These are phyloP conservation scores for Varanus salvator DNA, from an alignment of 2,113 vertebrate species.

Conservation along the genomic window DNA sequence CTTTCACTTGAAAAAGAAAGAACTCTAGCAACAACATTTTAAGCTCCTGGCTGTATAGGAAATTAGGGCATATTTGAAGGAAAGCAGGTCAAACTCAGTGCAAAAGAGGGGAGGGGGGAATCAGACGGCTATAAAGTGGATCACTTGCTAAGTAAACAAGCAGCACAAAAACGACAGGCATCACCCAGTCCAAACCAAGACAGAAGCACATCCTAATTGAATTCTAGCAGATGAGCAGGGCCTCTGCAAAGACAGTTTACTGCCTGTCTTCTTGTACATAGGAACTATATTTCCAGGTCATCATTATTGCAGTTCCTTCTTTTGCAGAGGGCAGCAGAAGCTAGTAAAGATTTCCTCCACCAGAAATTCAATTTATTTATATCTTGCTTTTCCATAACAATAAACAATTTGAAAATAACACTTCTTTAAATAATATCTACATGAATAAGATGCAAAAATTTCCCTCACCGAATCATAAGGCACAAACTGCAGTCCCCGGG, in stretches of 20 bases:
- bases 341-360: background rate
- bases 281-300: background rate
- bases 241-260: background rate
- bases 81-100: constrained; percentile 67
- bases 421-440: background rate
- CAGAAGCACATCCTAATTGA: constrained; percentile 42
- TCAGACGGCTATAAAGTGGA: constrained; percentile 24
- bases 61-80: constrained; percentile 34
- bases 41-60: constrained; percentile 53
- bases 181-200: constrained; percentile 45
- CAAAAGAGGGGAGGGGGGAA: background rate
- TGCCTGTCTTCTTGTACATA: background rate
- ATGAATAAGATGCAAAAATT: background rate
- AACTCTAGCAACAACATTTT: constrained; percentile 46
- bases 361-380: background rate
- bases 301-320: background rate
- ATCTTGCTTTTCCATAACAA: background rate
- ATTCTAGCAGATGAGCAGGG: constrained; percentile 45
- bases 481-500: background rate
- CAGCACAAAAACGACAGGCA: constrained; percentile 51
- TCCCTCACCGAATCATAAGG: background rate
- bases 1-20: background rate
- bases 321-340: background rate
- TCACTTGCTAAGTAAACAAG: constrained; percentile 55
- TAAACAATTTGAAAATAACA: background rate